These are phyloP conservation scores for Pituophis catenifer DNA, from an alignment of 2,113 vertebrate genomes.

Conservation along the genomic window DNA sequence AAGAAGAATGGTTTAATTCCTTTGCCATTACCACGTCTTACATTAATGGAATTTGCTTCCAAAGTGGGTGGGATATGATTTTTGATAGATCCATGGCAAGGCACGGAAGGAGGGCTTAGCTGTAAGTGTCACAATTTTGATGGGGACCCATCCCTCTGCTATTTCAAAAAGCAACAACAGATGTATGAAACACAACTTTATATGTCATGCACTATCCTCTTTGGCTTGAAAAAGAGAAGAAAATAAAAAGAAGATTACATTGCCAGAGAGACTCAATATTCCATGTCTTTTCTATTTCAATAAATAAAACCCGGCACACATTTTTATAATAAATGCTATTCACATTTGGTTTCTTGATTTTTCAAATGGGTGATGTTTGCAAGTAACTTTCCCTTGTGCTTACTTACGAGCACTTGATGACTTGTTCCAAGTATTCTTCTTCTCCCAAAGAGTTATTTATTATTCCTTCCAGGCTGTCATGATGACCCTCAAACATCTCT, in stretches of 20 bases:
- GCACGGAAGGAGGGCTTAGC: background rate
- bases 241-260: background rate
- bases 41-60: background rate
- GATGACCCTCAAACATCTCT: constrained; percentile 2
- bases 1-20: background rate
- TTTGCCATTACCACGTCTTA: background rate
- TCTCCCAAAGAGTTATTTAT: background rate
- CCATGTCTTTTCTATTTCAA: background rate
- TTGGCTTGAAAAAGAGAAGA: constrained; percentile 9
- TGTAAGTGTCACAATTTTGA: background rate
- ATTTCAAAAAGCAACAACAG: background rate
- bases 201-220: background rate
- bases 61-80: background rate
- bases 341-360: background rate
- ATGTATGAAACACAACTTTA: background rate
- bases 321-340: background rate
- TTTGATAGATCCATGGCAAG: background rate
- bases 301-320: background rate
- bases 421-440: constrained; percentile 19
- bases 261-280: constrained; percentile 3
- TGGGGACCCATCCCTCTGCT: background rate
- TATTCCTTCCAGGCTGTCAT: constrained; percentile 25
- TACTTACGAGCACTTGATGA: background rate
- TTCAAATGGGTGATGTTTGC: constrained; percentile 7
- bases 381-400: background rate